A percentile compares a stretch with the other conserved stretches of the same genome.
These are phyloP conservation scores for Platycercus adscitus DNA, from an alignment of 2,113 vertebrate species.

Conservation along the genomic window DNA sequence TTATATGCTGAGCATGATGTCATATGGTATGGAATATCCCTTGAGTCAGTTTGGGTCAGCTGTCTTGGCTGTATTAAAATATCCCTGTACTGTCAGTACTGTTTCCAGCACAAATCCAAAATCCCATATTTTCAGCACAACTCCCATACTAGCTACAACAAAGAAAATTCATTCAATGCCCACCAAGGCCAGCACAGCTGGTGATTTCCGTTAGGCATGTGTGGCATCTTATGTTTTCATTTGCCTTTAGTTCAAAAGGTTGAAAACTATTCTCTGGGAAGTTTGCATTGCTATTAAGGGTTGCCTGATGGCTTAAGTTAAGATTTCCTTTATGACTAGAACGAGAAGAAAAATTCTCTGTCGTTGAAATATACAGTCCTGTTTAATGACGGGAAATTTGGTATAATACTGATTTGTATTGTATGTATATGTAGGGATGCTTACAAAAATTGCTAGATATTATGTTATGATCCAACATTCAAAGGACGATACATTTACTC, in stretches of 20 bases:
- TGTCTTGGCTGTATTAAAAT: neutral
- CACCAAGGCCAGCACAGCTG: neutral
- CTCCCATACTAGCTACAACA: accelerated
- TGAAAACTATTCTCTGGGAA: neutral
- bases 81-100: neutral
- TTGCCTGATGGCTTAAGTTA: neutral
- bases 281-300: neutral
- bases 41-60: neutral
- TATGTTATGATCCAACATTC: neutral
- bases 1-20: neutral
- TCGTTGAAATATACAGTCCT: neutral
- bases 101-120: neutral
- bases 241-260: neutral
- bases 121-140: neutral
- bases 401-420: neutral
- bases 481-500: neutral
- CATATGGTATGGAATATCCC: neutral
- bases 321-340: neutral
- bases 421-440: neutral
- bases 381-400: neutral
- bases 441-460: neutral
- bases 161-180: neutral
- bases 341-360: neutral
- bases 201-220: neutral
- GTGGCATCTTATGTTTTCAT: neutral